These are phyloP conservation scores for Liopterus haemorrhoidalis DNA, from an alignment of 2,888 invertebrate species.

Conservation along the genomic window DNA sequence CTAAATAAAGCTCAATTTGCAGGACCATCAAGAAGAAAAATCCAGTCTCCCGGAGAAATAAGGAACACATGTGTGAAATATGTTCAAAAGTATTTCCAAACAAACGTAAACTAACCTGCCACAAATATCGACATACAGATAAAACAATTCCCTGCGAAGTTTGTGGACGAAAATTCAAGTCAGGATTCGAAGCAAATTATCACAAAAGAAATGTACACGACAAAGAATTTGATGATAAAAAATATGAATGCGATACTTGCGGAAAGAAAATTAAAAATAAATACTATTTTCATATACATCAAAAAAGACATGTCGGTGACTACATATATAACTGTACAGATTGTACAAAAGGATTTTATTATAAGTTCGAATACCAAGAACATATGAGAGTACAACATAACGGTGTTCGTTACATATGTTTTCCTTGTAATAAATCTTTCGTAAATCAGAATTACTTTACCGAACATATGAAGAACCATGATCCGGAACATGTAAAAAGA, in stretches of 20 bases:
- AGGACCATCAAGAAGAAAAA: no score
- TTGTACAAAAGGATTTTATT: not conserved
- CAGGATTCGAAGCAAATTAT: not conserved
- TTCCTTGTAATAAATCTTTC: conserved; percentile 34
- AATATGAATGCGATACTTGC: no score
- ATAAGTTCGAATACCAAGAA: conserved; percentile 26
- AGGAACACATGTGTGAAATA: no score
- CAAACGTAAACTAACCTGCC: conserved; percentile 6
- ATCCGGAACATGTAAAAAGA: conserved; percentile 23
- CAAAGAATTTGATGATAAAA: conserved; percentile 9
- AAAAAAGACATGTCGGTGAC: no score
- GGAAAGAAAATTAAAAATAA: no score
- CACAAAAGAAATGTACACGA: no score
- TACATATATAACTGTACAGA: no score
- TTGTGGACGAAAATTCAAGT: conserved; percentile 6
- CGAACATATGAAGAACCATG: conserved; percentile 26
- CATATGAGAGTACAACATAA: conserved; percentile 35
- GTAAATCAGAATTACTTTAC: conserved; percentile 39
- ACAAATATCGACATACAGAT: conserved; percentile 2
- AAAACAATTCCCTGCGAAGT: conserved; percentile 8
- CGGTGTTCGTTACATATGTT: conserved; percentile 32
- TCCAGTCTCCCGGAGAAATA: no score
- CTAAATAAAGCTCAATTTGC: no score
- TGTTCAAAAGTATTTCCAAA: conserved; percentile 3
- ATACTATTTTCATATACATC: no score